phyloP scores from a whole-genome alignment of 64 coral and sea anemone genomes.

The Trachythela sp. region DNA sequence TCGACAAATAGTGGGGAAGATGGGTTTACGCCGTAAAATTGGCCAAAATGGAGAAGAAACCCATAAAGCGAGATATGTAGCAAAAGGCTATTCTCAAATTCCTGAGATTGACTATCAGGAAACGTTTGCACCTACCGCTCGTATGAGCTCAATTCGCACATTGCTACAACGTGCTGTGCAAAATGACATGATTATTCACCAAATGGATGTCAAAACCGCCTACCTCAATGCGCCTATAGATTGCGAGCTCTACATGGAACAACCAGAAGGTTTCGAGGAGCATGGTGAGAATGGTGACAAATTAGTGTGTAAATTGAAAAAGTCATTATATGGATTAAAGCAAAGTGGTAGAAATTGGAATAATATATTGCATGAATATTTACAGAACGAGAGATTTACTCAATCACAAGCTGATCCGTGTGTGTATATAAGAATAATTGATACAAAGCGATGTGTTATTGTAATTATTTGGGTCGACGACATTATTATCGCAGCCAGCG shows the following conservation, averaged over 20 bases:
- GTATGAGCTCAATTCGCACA: conserved; percentile 30
- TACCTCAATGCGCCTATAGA: conserved; percentile 38
- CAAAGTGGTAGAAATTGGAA: conserved; percentile 43
- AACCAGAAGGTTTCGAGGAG: conserved; percentile 35
- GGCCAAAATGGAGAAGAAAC: conserved; percentile 31
- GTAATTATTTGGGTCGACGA: conserved; percentile 53
- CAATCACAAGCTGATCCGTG: conserved; percentile 36
- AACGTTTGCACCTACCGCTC: conserved; percentile 36
- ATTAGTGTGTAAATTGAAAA: conserved; percentile 10
- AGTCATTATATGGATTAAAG: conserved; percentile 16
- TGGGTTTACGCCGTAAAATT: conserved; percentile 40
- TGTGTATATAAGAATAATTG: conserved; percentile 6
- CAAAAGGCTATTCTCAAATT: conserved; percentile 45
- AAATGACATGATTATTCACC: conserved; percentile 28
- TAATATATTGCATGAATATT: conserved; percentile 13
- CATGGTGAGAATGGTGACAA: not conserved
- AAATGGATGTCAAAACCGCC: conserved; percentile 34
- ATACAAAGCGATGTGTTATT: conserved; percentile 9
- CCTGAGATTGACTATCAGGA: conserved; percentile 37
- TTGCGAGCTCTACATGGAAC: conserved; percentile 32
- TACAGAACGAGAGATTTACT: not conserved
- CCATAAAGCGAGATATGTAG: conserved; percentile 35
- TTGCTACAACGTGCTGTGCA: conserved; percentile 27
- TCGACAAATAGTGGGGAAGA: conserved; percentile 43
- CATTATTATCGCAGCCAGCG: conserved; percentile 31